Conservation (phyloP, 2,888 invertebrate species). For the Phaonia tiefii region DNA sequence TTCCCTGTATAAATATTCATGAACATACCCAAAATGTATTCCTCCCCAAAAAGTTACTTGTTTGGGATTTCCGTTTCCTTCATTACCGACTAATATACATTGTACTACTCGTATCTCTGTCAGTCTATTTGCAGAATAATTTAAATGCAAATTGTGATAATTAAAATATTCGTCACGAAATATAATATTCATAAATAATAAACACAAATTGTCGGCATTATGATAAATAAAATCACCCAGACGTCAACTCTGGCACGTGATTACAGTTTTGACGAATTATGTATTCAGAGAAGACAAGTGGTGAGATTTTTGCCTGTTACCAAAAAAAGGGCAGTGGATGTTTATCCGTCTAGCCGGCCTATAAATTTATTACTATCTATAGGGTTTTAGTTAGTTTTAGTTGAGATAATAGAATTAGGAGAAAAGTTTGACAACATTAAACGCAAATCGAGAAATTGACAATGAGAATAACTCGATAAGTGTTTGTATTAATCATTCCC, state of each 20-base stretch:
- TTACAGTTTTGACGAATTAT: neutral
- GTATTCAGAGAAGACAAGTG: neutral
- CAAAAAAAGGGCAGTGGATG: too few species aligned
- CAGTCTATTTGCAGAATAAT: neutral
- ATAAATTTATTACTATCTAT: too few species aligned
- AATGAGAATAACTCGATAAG: too few species aligned
- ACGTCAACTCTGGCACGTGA: neutral
- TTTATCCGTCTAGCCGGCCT: too few species aligned
- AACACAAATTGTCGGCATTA: neutral
- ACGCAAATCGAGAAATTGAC: too few species aligned
- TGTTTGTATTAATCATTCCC: too few species aligned
- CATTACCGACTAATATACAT: neutral
- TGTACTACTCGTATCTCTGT: neutral
- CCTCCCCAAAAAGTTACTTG: too few species aligned
- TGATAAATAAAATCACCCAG: neutral
- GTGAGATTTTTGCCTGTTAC: neutral
- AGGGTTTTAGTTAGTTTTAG: too few species aligned
- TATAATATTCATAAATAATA: neutral
- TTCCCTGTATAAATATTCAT: too few species aligned
- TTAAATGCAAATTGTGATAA: neutral
- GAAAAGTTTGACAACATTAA: too few species aligned
- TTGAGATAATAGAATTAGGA: too few species aligned
- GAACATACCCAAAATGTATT: too few species aligned
- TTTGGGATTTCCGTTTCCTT: neutral
- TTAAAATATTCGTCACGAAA: neutral